Evolutionary conservation across 2,797 vertebrate genomes (phyloP).

Genomic region (Urophycis tenuis): DNA sequence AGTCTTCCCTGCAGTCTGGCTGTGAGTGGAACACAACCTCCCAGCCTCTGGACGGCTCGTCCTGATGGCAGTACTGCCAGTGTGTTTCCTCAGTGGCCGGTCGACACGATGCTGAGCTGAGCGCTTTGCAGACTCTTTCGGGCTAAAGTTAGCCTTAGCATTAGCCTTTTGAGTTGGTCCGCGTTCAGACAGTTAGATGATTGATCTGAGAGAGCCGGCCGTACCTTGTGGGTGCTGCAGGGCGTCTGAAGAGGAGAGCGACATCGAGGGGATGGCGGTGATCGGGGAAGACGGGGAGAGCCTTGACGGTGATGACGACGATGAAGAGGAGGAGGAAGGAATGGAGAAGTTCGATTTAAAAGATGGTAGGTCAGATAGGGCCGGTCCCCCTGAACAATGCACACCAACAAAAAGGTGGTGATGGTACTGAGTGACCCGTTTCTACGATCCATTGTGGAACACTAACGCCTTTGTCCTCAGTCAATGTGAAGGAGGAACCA

Average conservation of each 20-base stretch:
- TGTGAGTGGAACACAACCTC: not conserved
- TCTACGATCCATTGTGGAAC: not conserved
- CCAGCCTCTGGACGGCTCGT: not conserved
- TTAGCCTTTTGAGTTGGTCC: too few species aligned
- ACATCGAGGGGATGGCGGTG: constrained; percentile 69
- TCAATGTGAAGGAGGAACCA: constrained; percentile 1
- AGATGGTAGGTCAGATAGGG: not conserved
- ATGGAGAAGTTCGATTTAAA: not conserved
- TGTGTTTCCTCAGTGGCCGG: too few species aligned
- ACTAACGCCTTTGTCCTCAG: not conserved
- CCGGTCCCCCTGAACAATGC: not conserved
- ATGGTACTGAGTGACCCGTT: not conserved
- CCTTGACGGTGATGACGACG: constrained; percentile 31
- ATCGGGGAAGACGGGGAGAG: constrained; percentile 62
- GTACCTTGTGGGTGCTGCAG: constrained; percentile 18
- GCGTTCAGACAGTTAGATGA: not conserved
- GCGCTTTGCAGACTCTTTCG: too few species aligned
- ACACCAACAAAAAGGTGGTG: not conserved
- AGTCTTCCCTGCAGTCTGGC: not conserved
- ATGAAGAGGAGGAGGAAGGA: constrained; percentile 25
- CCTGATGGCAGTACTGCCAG: too few species aligned
- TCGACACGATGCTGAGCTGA: too few species aligned
- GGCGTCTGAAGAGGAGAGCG: constrained; percentile 48
- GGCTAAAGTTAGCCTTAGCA: too few species aligned
- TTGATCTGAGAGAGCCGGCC: not conserved